Percentiles rank a stretch among this genome's conserved stretches.
These are phyloP conservation scores for Phocides pigmalion DNA, from an alignment of 1,140 invertebrate genomes.

Conservation along the genomic window DNA sequence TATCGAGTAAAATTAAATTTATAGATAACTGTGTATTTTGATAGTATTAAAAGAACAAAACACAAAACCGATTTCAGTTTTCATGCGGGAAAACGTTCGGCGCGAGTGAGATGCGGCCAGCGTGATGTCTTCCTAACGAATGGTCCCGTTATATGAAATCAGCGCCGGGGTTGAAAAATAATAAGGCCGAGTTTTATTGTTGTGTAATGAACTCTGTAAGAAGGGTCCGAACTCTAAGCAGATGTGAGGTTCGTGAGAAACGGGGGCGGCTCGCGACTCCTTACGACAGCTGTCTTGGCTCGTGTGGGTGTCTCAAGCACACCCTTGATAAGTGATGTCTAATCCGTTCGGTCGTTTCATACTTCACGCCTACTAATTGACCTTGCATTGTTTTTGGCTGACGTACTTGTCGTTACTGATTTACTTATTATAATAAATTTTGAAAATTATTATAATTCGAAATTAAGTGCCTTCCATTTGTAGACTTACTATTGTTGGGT, in stretches of 20 bases:
- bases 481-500: no score
- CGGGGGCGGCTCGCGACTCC: conserved; percentile 51
- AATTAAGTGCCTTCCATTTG: no score
- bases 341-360: conserved; percentile 35
- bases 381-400: background rate
- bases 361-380: conserved; percentile 9
- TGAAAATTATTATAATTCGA: background rate
- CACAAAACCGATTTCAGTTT: conserved; percentile 1
- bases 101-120: conserved; percentile 43
- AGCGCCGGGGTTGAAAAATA: conserved; percentile 60
- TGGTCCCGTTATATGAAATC: conserved; percentile 66
- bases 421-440: no score
- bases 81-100: conserved; percentile 18
- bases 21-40: background rate
- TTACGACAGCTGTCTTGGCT: conserved; percentile 50
- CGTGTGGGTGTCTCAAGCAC: conserved; percentile 46
- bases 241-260: conserved; percentile 63
- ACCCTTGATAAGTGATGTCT: conserved; percentile 33
- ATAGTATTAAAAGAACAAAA: conserved; percentile 8
- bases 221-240: conserved; percentile 55
- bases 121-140: conserved; percentile 51
- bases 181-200: conserved; percentile 56
- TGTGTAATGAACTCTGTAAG: conserved; percentile 58
- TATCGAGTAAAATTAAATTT: conserved; percentile 14
- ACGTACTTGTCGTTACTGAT: background rate